phyloP scores from a whole-genome alignment of 2,888 invertebrate species.

The Watsonalla cultraria region DNA sequence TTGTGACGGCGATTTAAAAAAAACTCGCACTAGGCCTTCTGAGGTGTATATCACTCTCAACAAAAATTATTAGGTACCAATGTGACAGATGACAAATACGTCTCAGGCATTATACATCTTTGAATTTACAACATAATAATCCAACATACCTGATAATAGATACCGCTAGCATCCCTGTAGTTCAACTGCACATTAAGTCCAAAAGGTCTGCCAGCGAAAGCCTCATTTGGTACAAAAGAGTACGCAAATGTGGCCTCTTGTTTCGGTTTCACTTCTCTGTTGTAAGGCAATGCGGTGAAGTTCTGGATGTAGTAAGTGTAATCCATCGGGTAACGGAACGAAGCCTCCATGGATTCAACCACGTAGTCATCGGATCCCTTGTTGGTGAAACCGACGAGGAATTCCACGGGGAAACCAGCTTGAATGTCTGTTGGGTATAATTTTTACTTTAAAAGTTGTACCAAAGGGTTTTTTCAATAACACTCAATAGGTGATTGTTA shows the following conservation, averaged over 20 bases:
- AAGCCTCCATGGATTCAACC: constrained; percentile 96
- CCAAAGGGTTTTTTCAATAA: no score
- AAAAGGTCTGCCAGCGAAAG: constrained; percentile 98
- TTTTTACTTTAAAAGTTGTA: not conserved
- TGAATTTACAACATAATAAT: not conserved
- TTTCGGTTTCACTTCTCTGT: constrained; percentile 91
- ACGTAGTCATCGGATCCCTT: constrained; percentile 94
- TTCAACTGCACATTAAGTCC: constrained; percentile 95
- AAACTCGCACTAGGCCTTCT: no score
- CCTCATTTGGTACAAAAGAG: constrained; percentile 95
- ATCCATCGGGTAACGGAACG: constrained; percentile 99
- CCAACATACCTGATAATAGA: constrained; percentile 75
- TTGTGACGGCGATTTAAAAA: no score
- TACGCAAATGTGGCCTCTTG: constrained; percentile 97
- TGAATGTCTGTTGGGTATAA: constrained; percentile 83
- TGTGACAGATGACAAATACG: not conserved
- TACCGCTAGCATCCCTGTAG: constrained; percentile 88
- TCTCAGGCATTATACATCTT: not conserved
- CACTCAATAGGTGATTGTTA: no score
- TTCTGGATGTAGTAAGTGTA: constrained; percentile 99
- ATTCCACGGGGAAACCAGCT: constrained; percentile 95
- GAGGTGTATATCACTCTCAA: not conserved
- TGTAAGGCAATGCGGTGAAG: constrained; percentile 94
- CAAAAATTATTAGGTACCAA: no score
- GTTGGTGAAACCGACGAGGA: constrained; percentile 97